These are phyloP conservation scores for Paratrypauchen microcephalus DNA, from an alignment of 2,797 vertebrate species.

Conservation along the genomic window DNA sequence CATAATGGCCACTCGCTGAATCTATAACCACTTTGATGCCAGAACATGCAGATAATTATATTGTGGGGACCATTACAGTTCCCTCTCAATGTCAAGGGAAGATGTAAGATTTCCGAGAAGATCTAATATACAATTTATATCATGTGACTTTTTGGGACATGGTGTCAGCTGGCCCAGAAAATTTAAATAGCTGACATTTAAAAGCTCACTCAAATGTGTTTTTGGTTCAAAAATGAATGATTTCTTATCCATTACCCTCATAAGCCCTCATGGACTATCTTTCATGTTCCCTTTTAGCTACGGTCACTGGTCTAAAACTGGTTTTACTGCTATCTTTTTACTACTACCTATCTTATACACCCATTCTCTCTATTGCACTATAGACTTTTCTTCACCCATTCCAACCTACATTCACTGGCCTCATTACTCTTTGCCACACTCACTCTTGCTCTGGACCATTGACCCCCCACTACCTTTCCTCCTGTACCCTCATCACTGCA, in stretches of 20 bases:
- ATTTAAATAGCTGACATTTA: conserved; percentile 3
- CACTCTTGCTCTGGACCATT: not conserved
- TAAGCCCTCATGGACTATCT: not conserved
- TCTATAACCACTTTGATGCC: conserved; percentile 17
- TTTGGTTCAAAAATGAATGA: not conserved
- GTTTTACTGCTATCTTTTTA: not conserved
- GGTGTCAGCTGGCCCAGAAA: not conserved
- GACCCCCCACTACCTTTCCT: not conserved
- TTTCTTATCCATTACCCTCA: not conserved
- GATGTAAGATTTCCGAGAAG: not conserved
- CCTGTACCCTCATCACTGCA: not conserved
- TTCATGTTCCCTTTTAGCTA: not conserved
- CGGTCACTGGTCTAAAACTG: not conserved
- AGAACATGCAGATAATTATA: conserved; percentile 15
- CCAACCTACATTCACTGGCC: not conserved
- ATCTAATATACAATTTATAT: not conserved
- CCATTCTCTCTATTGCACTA: not conserved
- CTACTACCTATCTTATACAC: not conserved
- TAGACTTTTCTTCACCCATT: not conserved
- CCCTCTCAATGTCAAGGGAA: conserved; percentile 2
- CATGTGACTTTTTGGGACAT: not conserved
- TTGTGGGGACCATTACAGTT: conserved; percentile 12
- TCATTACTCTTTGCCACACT: not conserved
- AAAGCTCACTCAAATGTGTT: not conserved
- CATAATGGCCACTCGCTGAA: not conserved